A percentile compares a stretch with the other conserved stretches of the same genome.
phyloP scores from a whole-genome alignment of 2,113 vertebrate species.

The Varanus salvator region DNA sequence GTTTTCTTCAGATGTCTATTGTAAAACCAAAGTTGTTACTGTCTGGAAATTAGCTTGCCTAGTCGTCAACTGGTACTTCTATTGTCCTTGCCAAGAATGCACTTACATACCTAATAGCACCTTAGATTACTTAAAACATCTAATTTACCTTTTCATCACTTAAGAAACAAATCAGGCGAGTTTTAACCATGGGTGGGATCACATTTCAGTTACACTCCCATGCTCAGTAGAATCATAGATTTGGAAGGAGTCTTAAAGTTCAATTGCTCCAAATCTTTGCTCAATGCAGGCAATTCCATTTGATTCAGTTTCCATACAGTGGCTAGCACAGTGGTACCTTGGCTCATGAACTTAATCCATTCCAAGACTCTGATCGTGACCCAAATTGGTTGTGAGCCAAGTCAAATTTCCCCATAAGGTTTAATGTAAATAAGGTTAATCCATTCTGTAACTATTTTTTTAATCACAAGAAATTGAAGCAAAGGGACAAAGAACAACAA shows the following conservation, averaged over 20 bases:
- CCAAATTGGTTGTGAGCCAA: too few relatives aligned
- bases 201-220: background rate
- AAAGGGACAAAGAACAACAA: too few relatives aligned
- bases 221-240: background rate
- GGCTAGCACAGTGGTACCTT: background rate
- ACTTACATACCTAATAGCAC: constrained; percentile 17
- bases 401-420: too few relatives aligned
- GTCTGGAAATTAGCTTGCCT: background rate
- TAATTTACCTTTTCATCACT: constrained; percentile 20
- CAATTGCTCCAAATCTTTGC: background rate
- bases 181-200: background rate
- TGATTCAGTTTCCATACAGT: background rate
- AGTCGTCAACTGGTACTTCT: background rate
- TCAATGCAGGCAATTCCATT: background rate
- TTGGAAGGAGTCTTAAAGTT: background rate
- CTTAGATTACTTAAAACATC: constrained; percentile 8
- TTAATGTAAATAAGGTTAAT: too few relatives aligned
- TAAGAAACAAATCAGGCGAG: background rate
- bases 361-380: too few relatives aligned
- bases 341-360: too few relatives aligned
- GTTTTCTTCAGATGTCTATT: background rate
- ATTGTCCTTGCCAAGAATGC: constrained; percentile 30
- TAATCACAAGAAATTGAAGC: too few relatives aligned
- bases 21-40: background rate
- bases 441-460: too few relatives aligned